Percentiles rank a stretch among this genome's conserved stretches.
Evolutionary conservation across 2,888 invertebrate species (phyloP).

Genomic region (Branchellion lobata): DNA sequence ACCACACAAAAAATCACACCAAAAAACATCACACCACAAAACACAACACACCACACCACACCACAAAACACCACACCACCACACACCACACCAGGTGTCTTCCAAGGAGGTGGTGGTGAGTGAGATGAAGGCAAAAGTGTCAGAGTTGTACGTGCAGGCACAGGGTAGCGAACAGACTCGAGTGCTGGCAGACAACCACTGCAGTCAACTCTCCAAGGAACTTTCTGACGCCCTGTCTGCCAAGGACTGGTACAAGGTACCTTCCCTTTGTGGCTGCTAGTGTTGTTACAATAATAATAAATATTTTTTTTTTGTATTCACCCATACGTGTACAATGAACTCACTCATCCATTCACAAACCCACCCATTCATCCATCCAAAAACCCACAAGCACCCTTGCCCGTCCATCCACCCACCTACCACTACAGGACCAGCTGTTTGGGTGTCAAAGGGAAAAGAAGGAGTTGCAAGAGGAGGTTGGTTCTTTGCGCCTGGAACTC

Average conservation of each 20-base stretch:
- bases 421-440: slow-evolving; percentile 61
- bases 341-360: too few relatives aligned
- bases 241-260: slow-evolving; percentile 62
- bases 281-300: neutral
- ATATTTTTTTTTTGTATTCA: neutral
- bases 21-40: too few relatives aligned
- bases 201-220: slow-evolving; percentile 59
- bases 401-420: neutral
- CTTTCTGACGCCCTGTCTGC: slow-evolving; percentile 60
- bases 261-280: too few relatives aligned
- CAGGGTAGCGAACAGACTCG: slow-evolving; percentile 61
- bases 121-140: slow-evolving; percentile 62
- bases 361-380: too few relatives aligned
- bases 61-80: neutral
- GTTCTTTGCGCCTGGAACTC: slow-evolving; percentile 48
- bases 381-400: too few relatives aligned
- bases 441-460: slow-evolving; percentile 60
- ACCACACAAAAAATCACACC: too few relatives aligned
- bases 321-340: too few relatives aligned
- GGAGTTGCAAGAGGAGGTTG: slow-evolving; percentile 59
- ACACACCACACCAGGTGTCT: slow-evolving; percentile 49
- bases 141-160: slow-evolving; percentile 63
- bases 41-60: too few relatives aligned
- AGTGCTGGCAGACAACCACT: slow-evolving; percentile 61
- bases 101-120: slow-evolving; percentile 61